Base-by-base conservation (phyloP, 2,113 vertebrate species). In the Psittacara wagleri region DNA sequence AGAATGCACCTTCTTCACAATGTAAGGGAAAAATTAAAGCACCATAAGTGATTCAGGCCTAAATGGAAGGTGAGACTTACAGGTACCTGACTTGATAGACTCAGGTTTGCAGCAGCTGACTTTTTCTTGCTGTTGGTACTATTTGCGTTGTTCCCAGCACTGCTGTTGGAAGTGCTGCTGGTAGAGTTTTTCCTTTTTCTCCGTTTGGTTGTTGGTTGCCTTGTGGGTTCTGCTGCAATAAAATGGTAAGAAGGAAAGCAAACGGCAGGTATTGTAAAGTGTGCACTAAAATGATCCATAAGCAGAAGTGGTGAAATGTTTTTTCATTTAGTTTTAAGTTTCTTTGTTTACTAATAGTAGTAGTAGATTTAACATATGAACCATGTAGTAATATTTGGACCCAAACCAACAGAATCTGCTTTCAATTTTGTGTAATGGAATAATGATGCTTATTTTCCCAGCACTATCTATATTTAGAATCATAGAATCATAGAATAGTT, bases 31-130 rank as follows among this genome's bases (percentile, higher is more conserved):
- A 77, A 88, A 69, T 94, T 62, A 87, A 91, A 94, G 74, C 46
- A 67, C 46, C 2, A 1, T 75, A 73, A 94, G 76, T 5, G 35
- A 91, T 89, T 96, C 77, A 91, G 97, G 95, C 98, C 98, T 97
- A 94, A 96, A 80, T 98, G 97, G 96, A 99, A 98, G 98, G 93
- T 68, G 99, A 99, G 99, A 99, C 99, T 99, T 99, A 99, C 99
- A 99, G 99, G 99, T 99, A 99, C 99, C 99, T 99, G 99, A 98
- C 98, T 99, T 98, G 99, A 98, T 98, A 99, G 98, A 98, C 98
- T 99, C 98, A 99, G 98, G 98, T 98, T 99, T 87, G 98, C 98
- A 48, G 99, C 99, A 1, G 99, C 98, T 61, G 98, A 98, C 97
- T 99, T 99, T 93, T 99, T 99, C 98, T 99, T 99, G 98, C 98